A percentile compares a stretch with the other conserved stretches of the same genome.
Evolutionary conservation across 2,888 invertebrate species (phyloP).

Genomic region (Sinelater perroti): DNA sequence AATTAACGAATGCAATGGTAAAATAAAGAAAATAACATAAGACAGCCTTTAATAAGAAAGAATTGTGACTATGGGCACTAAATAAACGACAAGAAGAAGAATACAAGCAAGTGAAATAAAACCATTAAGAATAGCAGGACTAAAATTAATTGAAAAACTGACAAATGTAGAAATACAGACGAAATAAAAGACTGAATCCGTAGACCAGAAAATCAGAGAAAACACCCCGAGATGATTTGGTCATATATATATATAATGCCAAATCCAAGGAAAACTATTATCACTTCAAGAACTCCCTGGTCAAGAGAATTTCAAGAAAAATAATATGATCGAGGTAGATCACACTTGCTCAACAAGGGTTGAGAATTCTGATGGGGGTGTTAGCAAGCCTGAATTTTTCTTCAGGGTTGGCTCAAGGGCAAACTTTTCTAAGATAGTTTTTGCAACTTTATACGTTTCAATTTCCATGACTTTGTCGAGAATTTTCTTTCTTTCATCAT

Average conservation of each 20-base stretch:
- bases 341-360: conserved; percentile 24
- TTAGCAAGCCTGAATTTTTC: conserved; percentile 39
- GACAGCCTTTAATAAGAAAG: too few species aligned
- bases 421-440: conserved; percentile 87
- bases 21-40: too few species aligned
- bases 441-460: conserved; percentile 95
- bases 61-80: too few species aligned
- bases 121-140: too few species aligned
- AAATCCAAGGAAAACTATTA: conserved; percentile 22
- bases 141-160: too few species aligned
- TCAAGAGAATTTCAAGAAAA: not conserved
- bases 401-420: conserved; percentile 69
- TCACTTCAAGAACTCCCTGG: conserved; percentile 1
- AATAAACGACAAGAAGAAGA: too few species aligned
- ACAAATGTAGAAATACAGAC: too few species aligned
- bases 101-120: too few species aligned
- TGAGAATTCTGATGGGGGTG: not conserved
- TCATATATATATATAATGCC: conserved; percentile 10
- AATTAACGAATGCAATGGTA: too few species aligned
- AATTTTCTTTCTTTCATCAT: conserved; percentile 85
- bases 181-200: too few species aligned
- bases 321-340: too few species aligned
- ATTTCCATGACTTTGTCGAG: conserved; percentile 97
- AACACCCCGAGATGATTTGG: not conserved
- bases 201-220: too few species aligned